Conservation (phyloP, 1,140 invertebrate genomes). For the Hycleus phaleratus region DNA sequence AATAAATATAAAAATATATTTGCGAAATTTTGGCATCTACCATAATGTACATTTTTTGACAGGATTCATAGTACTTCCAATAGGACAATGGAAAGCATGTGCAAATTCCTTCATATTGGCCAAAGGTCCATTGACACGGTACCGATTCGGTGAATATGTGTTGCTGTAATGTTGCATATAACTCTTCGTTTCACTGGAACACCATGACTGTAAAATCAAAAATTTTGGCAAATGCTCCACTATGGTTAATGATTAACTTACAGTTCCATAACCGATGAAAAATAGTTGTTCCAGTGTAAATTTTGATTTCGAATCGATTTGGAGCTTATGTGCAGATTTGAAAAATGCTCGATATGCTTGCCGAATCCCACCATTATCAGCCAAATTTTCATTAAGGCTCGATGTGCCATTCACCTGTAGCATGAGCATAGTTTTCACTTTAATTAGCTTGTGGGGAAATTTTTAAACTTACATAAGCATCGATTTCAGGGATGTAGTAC, state of each 20-base stretch:
- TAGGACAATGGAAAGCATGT: constrained; percentile 75
- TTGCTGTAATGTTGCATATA: constrained; percentile 58
- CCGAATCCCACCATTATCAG: constrained; percentile 60
- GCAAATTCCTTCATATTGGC: constrained; percentile 88
- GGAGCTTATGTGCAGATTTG: constrained; percentile 2
- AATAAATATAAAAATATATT: too few species aligned
- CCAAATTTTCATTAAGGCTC: constrained; percentile 54
- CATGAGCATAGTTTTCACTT: not conserved
- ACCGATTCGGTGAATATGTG: constrained; percentile 66
- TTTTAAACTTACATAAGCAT: constrained; percentile 35
- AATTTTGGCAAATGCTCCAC: not conserved
- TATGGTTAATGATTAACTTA: constrained; percentile 14
- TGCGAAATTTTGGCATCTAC: constrained; percentile 42
- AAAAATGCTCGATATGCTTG: constrained; percentile 51
- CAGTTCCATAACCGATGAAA: constrained; percentile 57
- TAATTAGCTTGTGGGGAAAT: not conserved
- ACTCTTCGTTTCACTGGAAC: constrained; percentile 44
- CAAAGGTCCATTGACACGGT: constrained; percentile 78
- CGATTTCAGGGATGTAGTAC: constrained; percentile 45
- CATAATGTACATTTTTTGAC: constrained; percentile 76
- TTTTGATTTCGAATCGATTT: not conserved
- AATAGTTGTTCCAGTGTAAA: constrained; percentile 57
- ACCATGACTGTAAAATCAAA: constrained; percentile 49
- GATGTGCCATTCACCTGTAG: constrained; percentile 18
- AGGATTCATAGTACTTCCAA: constrained; percentile 79